Evolutionary conservation across 2,113 vertebrate genomes (phyloP).

Genomic region (Bagarius yarrelli): DNA sequence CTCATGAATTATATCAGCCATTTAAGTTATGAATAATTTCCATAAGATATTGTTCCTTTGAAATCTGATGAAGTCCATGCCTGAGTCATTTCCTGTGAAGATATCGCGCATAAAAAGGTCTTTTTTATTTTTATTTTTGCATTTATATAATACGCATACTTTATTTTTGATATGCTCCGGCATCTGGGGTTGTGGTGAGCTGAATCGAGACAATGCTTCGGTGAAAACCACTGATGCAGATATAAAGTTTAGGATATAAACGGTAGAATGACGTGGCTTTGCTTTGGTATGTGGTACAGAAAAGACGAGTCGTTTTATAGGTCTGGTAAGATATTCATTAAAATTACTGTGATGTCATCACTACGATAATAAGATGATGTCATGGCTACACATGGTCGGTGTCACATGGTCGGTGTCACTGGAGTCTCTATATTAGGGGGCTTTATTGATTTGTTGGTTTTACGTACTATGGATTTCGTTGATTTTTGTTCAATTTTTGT

Average conservation of each 20-base stretch:
- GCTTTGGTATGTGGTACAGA: not conserved
- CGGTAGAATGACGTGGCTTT: not conserved
- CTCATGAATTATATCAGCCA: not conserved
- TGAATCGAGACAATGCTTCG: not conserved
- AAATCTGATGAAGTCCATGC: not conserved
- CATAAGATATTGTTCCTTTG: not conserved
- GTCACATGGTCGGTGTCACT: no score
- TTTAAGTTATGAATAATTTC: not conserved
- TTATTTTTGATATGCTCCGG: not conserved
- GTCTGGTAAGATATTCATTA: not conserved
- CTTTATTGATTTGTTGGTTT: no score
- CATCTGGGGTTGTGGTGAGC: not conserved
- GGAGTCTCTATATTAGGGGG: no score
- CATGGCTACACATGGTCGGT: no score
- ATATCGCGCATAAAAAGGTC: not conserved
- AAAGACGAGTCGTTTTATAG: not conserved
- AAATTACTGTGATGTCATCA: not conserved
- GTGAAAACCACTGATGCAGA: not conserved
- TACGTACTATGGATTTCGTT: no score
- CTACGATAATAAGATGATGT: no score
- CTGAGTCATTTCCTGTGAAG: not conserved
- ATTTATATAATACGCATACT: not conserved
- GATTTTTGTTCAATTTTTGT: no score
- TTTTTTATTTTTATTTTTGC: not conserved
- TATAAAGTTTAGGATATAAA: not conserved